A percentile compares a stretch with the other conserved stretches of the same genome.
These are phyloP conservation scores for Trichopria drosophilae DNA, from an alignment of 2,888 invertebrate species.

Conservation along the genomic window DNA sequence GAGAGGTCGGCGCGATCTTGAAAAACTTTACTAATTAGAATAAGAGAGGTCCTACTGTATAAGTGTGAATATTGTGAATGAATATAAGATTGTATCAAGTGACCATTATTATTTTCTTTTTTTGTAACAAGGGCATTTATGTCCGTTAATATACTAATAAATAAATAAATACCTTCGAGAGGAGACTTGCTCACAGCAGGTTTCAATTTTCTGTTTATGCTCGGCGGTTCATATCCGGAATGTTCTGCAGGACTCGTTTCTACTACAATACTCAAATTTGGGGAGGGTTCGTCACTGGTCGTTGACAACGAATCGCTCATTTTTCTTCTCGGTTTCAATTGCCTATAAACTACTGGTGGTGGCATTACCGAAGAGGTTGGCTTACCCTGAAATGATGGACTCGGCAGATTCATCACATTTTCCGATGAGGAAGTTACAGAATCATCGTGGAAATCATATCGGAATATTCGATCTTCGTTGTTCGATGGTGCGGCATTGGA, in stretches of 20 bases:
- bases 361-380: constrained; percentile 58
- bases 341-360: constrained; percentile 65
- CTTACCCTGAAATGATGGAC: constrained; percentile 55
- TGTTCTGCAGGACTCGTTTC: constrained; percentile 51
- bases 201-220: constrained; percentile 79
- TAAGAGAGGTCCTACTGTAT: too few relatives aligned
- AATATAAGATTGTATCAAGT: too few relatives aligned
- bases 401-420: constrained; percentile 65
- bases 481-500: constrained; percentile 65
- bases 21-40: too few relatives aligned
- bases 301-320: constrained; percentile 52
- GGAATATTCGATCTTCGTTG: constrained; percentile 62
- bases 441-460: constrained; percentile 61
- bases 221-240: constrained; percentile 67
- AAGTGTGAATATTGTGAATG: too few relatives aligned
- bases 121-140: too few relatives aligned
- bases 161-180: constrained; percentile 45
- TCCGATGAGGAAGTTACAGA: constrained; percentile 62
- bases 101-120: too few relatives aligned
- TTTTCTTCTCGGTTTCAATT: constrained; percentile 64
- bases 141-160: too few relatives aligned
- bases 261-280: constrained; percentile 41
- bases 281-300: constrained; percentile 58
- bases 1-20: too few relatives aligned
- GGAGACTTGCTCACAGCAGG: constrained; percentile 60